Base-by-base conservation (phyloP, 2,113 vertebrate genomes). In the Amphiprion ocellaris region DNA sequence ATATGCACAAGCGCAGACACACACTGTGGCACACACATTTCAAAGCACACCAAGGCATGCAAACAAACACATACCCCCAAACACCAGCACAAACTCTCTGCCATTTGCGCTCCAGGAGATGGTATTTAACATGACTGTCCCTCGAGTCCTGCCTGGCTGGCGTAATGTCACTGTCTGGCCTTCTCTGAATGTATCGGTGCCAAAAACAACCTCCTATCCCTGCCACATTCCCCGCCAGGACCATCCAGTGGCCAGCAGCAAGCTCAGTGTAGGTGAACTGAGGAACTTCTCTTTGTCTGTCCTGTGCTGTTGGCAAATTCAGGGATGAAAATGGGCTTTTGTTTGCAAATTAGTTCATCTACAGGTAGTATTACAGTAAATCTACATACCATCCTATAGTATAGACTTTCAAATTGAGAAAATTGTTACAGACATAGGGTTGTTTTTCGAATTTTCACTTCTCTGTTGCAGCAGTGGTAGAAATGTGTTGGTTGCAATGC, bases 141-240 rank as follows among this genome's bases (percentile, higher is more conserved):
- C 85, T 61, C 2, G 75, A 87, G 90, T 74, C 64, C 71, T 77
- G 81, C 81, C 81, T 83, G 82, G 69, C 70, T 86, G 81, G 74
- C 74, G 62, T 87, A 90, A 92, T 94, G 90, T 92, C 89, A 92
- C 81, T 88, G 86, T 87, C 85, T 93, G 92, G 86, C 87, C 84
- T 91, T 87, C 84, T 72, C 78, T 78, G 77, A 89, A 87, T 85
- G 74, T 52, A 81, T 87, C 68, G 49, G 33, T 72, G 80, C 87
- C 90, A 89, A 87, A 89, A 91, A 82, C 84, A 86, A 85, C 72
- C 71, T 81, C 67, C 59, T 54, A 9, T 55, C 76, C 69, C 69
- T 69, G 63, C 81, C 78, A 67, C 74, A 61, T 68, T 66, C 69
- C 56, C 87, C 76, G 4, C 61, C 79, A 86, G 71, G 65, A 87